Base-by-base conservation (phyloP, 2,797 vertebrate genomes). In the Phalloptychus januarius region DNA sequence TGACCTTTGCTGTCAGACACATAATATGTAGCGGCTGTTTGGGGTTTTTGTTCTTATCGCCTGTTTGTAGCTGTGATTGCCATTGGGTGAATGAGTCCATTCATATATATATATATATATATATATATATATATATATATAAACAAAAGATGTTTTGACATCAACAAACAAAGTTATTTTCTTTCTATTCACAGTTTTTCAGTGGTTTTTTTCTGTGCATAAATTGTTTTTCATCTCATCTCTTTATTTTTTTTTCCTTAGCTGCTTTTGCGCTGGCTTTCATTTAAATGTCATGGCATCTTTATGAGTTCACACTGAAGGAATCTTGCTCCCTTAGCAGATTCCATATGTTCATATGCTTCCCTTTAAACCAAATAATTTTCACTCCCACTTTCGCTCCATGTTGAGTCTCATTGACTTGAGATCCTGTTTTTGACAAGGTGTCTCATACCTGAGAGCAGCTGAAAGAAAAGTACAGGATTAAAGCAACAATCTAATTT, bases 101-200 rank as follows among this genome's bases (percentile, higher is more conserved):
- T 80, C 71, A 80, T 85, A 88, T 50, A 85, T 80, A 78, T 88
- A 89, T 48, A 88, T 50, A 85, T 80, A 78, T 88, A 89, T 48
- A 80, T 85, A 88, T 50, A 85, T 80, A 78, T 88, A 89, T 48
- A 80, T 85, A 88, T 50, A 85, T 80, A 78, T 88, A 89, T 48
- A n/a, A 91, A 94, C n/a, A 76, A 87, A 79, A 94, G 82, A 87
- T 95, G 91, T 96, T 97, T 96, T 96, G 95, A 96, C 95, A 95
- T 92, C 82, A 94, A 96, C 96, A 96, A 97, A 97, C 97, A 96
- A 96, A 95, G 96, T 88, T 96, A 94, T 93, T 95, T 92, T 93
- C 83, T 7, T 18, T 7, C 18, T n/a, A n/a, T n/a, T 90, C 33
- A 7, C 44, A 63, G 11, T 87, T 95, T 81, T 87, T 79, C 72